Evolutionary conservation across 2,113 vertebrate genomes (phyloP).

Genomic region (Cebus imitator): DNA sequence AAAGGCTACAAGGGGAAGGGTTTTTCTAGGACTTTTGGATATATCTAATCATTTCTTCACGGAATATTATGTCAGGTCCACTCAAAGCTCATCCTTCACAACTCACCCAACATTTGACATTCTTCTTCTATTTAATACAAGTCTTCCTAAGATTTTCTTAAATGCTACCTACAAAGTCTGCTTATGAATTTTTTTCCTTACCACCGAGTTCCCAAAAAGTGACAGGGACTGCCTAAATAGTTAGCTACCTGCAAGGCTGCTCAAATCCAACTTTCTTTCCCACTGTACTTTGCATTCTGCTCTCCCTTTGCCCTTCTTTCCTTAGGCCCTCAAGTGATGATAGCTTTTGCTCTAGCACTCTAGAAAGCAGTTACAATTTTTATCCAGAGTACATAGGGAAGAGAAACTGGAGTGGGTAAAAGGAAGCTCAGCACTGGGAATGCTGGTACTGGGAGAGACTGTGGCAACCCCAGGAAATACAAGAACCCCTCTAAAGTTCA

Average conservation of each 20-base stretch:
- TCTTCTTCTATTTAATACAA: background rate
- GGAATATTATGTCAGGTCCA: background rate
- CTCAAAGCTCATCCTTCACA: background rate
- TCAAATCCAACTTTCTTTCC: background rate
- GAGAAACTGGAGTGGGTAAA: slow-evolving; percentile 79
- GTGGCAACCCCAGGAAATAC: slow-evolving; percentile 84
- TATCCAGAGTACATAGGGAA: slow-evolving; percentile 82
- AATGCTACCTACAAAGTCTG: background rate
- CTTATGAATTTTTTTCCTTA: background rate
- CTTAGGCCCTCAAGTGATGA: slow-evolving; percentile 71
- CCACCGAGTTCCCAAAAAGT: background rate
- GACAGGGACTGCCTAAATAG: background rate
- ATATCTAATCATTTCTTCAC: background rate
- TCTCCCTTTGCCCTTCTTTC: background rate
- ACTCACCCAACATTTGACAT: background rate
- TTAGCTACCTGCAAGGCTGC: background rate
- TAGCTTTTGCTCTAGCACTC: slow-evolving; percentile 81
- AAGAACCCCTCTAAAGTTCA: background rate
- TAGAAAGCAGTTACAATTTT: slow-evolving; percentile 82
- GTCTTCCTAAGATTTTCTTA: background rate
- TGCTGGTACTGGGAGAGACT: slow-evolving; percentile 82
- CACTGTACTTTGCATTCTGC: background rate
- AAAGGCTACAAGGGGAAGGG: background rate
- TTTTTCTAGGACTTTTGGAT: background rate
- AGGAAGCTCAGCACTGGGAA: slow-evolving; percentile 83